Percentiles rank a stretch among this genome's conserved stretches.
Evolutionary conservation across 1,140 invertebrate species (phyloP).

Genomic region (Papilio polytes): DNA sequence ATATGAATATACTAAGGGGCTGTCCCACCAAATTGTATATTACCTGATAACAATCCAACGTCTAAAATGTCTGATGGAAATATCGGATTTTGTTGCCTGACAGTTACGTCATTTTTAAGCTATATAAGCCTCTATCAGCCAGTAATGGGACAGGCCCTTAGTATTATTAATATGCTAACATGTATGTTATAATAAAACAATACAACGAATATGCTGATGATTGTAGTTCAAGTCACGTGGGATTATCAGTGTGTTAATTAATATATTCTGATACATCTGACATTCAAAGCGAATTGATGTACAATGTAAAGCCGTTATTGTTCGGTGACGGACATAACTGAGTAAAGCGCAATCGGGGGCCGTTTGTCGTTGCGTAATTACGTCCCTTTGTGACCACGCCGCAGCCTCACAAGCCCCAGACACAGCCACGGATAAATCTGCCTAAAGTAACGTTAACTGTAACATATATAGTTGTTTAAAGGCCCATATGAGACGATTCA

Average conservation of each 20-base stretch:
- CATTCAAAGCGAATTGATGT: not conserved
- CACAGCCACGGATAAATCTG: not conserved
- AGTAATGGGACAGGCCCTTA: too few relatives aligned
- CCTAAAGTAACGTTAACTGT: conserved; percentile 10
- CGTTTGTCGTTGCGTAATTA: conserved; percentile 37
- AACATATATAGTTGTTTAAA: not conserved
- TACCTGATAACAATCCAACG: too few relatives aligned
- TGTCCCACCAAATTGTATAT: too few relatives aligned
- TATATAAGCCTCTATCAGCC: too few relatives aligned
- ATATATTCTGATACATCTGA: not conserved
- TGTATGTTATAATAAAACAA: not conserved
- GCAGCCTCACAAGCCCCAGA: not conserved
- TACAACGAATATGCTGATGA: not conserved
- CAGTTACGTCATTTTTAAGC: too few relatives aligned
- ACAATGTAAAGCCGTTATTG: conserved; percentile 32
- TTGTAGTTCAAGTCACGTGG: not conserved
- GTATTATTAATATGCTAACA: too few relatives aligned
- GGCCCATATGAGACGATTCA: not conserved
- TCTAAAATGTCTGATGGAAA: too few relatives aligned
- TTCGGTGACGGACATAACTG: conserved; percentile 25
- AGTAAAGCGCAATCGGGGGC: conserved; percentile 27
- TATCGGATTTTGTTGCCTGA: too few relatives aligned
- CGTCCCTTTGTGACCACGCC: conserved; percentile 24
- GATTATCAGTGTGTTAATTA: not conserved
- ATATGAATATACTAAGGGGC: too few relatives aligned